A percentile compares a stretch with the other conserved stretches of the same genome.
These are phyloP conservation scores for Callyntrura sp. DNA, from an alignment of 2,888 invertebrate species.

Conservation along the genomic window DNA sequence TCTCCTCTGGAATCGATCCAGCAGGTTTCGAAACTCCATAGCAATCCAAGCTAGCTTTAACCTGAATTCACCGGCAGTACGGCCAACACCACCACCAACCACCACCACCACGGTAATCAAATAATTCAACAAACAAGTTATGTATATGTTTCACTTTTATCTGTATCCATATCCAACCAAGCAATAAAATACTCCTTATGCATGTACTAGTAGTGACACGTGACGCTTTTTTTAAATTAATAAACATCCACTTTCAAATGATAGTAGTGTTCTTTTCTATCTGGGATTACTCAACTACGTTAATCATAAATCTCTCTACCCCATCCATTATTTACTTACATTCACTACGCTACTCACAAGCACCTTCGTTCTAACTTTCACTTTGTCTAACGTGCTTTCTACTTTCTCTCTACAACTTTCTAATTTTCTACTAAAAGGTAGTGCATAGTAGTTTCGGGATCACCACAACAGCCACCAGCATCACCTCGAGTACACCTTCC, in stretches of 20 bases:
- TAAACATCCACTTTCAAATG: neutral
- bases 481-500: constrained; percentile 76
- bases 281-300: neutral
- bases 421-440: neutral
- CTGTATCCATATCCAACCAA: constrained; percentile 7
- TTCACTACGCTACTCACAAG: constrained; percentile 34
- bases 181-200: neutral
- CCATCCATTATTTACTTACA: neutral
- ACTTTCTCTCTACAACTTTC: constrained; percentile 46
- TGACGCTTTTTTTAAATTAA: constrained; percentile 3
- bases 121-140: constrained; percentile 20
- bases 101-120: constrained; percentile 16
- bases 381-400: constrained; percentile 42
- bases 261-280: neutral
- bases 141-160: constrained; percentile 30
- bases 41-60: constrained; percentile 60
- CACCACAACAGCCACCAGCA: constrained; percentile 35
- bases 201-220: constrained; percentile 15
- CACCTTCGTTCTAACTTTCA: constrained; percentile 35
- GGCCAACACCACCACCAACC: constrained; percentile 5
- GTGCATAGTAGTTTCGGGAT: constrained; percentile 33
- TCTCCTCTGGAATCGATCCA: constrained; percentile 81
- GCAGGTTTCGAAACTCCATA: constrained; percentile 81
- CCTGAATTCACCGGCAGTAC: constrained; percentile 47
- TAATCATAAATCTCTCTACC: neutral